Percentiles rank a stretch among this genome's conserved stretches.
These are phyloP conservation scores for Chascanopsetta lugubris DNA, from an alignment of 2,113 vertebrate species.

Conservation along the genomic window DNA sequence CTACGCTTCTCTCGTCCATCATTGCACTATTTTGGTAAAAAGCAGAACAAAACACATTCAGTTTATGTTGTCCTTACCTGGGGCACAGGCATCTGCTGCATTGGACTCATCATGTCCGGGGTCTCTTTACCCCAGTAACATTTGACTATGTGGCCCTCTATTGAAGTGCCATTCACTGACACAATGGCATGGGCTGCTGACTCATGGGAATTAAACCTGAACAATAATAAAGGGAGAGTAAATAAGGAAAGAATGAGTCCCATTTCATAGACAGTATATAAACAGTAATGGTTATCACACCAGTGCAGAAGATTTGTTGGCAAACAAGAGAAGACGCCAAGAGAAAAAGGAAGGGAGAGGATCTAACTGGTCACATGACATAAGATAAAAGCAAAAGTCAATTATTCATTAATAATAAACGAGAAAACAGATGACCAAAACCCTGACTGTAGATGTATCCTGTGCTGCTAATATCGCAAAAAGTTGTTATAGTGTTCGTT, in stretches of 20 bases:
- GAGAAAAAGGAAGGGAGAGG: not conserved
- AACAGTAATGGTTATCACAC: not conserved
- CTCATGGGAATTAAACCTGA: conserved; percentile 95
- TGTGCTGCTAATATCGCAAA: not conserved
- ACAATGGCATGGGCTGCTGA: conserved; percentile 97
- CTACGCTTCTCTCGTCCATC: too few species aligned
- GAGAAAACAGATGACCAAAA: not conserved
- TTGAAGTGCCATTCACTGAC: conserved; percentile 93
- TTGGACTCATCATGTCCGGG: conserved; percentile 89
- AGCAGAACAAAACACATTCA: too few species aligned
- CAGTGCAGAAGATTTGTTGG: not conserved
- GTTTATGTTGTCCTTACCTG: conserved; percentile 73
- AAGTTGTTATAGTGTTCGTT: not conserved
- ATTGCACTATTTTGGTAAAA: too few species aligned
- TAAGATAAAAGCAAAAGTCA: not conserved
- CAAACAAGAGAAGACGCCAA: too few species aligned
- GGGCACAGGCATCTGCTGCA: conserved; percentile 88
- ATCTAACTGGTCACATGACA: not conserved
- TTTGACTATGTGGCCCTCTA: conserved; percentile 95
- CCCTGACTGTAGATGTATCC: not conserved
- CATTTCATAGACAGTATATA: too few species aligned
- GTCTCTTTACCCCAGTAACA: conserved; percentile 99
- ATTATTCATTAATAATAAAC: not conserved
- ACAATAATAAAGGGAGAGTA: conserved; percentile 13
- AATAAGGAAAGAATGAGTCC: conserved; percentile 8